Evolutionary conservation across 1,140 invertebrate genomes (phyloP).

Genomic region (Mamestra configurata): DNA sequence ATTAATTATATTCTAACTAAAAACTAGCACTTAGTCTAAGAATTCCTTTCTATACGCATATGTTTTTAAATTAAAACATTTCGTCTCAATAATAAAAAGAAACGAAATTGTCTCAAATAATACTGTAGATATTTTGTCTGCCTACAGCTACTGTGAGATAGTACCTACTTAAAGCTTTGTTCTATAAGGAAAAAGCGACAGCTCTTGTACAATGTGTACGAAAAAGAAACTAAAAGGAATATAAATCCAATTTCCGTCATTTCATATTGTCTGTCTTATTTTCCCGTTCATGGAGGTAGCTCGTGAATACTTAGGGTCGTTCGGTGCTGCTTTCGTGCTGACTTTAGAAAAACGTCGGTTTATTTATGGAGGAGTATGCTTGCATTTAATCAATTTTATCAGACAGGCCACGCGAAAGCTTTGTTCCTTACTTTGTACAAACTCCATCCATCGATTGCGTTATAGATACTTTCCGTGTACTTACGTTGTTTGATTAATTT

Average conservation of each 20-base stretch:
- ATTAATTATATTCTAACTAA: too few species aligned
- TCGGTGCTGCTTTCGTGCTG: conserved; percentile 26
- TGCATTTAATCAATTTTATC: conserved; percentile 40
- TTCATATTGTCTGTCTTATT: conserved; percentile 42
- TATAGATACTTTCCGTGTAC: background rate
- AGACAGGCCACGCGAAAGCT: conserved; percentile 26
- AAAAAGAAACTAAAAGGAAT: conserved; percentile 46
- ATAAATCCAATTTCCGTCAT: conserved; percentile 46
- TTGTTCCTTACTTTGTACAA: conserved; percentile 4
- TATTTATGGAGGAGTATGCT: conserved; percentile 37
- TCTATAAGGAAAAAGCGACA: conserved; percentile 34
- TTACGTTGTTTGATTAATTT: conserved; percentile 29
- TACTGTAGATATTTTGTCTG: background rate
- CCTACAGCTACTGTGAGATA: background rate
- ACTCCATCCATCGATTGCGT: conserved; percentile 20
- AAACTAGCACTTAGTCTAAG: too few species aligned
- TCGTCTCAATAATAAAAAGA: too few species aligned
- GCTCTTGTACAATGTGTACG: conserved; percentile 27
- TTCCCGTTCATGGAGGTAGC: conserved; percentile 38
- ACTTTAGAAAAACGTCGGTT: conserved; percentile 26
- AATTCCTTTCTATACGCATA: too few species aligned
- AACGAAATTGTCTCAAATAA: background rate
- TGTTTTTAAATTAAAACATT: too few species aligned
- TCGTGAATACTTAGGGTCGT: conserved; percentile 35
- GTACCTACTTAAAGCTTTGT: background rate